These are phyloP conservation scores for Prosopocoilus inquinatus DNA, from an alignment of 2,888 invertebrate genomes.

Conservation along the genomic window DNA sequence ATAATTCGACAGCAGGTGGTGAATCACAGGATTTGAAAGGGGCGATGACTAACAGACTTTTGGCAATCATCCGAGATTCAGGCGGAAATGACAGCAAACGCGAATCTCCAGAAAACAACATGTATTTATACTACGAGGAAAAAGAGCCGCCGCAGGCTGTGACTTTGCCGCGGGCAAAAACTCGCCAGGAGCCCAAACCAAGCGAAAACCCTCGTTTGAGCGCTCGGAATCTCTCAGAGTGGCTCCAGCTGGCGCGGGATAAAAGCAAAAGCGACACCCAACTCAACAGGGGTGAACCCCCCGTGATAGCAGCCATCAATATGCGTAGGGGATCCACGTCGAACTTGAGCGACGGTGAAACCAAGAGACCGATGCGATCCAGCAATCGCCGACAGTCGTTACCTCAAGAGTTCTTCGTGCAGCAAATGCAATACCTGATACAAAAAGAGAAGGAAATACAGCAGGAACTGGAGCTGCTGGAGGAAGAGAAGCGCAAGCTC, in stretches of 20 bases:
- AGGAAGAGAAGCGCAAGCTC: slow-evolving; percentile 55
- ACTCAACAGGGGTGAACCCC: slow-evolving; percentile 7
- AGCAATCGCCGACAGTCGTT: slow-evolving; percentile 57
- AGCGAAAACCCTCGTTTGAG: slow-evolving; percentile 35
- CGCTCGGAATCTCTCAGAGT: slow-evolving; percentile 51
- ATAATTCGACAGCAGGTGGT: neutral
- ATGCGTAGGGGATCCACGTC: neutral
- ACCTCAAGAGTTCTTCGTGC: slow-evolving; percentile 63
- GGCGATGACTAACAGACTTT: slow-evolving; percentile 55
- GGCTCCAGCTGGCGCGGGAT: slow-evolving; percentile 52
- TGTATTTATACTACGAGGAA: slow-evolving; percentile 15
- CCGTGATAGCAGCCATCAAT: slow-evolving; percentile 5
- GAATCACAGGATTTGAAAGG: slow-evolving; percentile 5
- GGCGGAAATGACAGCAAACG: slow-evolving; percentile 20
- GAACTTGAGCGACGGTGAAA: neutral
- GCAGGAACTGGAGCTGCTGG: slow-evolving; percentile 62
- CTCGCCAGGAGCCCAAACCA: slow-evolving; percentile 8
- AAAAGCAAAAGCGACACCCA: slow-evolving; percentile 38
- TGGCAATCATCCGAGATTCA: slow-evolving; percentile 63
- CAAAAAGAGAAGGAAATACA: slow-evolving; percentile 68
- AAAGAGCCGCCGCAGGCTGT: slow-evolving; percentile 16
- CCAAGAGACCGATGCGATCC: slow-evolving; percentile 1
- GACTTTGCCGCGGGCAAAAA: slow-evolving; percentile 12
- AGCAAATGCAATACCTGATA: slow-evolving; percentile 64
- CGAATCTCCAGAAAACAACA: neutral